Evolutionary conservation across 2,888 invertebrate species (phyloP).

Genomic region (Pachymerium ferrugineum): DNA sequence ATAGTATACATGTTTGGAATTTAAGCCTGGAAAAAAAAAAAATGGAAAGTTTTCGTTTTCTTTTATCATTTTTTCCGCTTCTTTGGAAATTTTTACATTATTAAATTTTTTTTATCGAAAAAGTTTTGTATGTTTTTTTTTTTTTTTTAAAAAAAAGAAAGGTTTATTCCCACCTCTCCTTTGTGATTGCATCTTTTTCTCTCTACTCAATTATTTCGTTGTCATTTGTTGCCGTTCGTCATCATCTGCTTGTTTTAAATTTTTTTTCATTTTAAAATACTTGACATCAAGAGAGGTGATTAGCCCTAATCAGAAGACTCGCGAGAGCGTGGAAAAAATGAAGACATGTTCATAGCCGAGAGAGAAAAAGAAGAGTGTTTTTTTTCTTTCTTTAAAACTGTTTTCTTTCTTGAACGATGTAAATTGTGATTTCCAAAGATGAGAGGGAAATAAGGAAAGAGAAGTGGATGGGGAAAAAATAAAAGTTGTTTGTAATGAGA

Average conservation of each 20-base stretch:
- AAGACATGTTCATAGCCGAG: constrained; percentile 14
- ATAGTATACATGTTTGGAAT: not conserved
- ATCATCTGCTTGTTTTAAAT: not conserved
- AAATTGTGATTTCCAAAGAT: constrained; percentile 6
- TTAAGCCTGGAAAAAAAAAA: not conserved
- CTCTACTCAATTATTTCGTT: not conserved
- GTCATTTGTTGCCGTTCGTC: not conserved
- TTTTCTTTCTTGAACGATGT: not conserved
- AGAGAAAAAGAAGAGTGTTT: not conserved
- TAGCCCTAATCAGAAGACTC: constrained; percentile 3
- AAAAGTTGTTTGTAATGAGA: constrained; percentile 12
- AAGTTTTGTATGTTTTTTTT: too few species aligned
- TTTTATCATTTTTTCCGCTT: not conserved
- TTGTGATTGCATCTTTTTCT: too few species aligned
- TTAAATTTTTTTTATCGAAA: too few species aligned
- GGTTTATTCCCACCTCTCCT: too few species aligned
- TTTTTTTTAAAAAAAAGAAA: too few species aligned
- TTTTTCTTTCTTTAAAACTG: not conserved
- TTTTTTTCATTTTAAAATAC: not conserved
- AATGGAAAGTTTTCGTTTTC: not conserved
- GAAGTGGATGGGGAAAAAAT: too few species aligned
- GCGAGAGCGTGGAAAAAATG: not conserved
- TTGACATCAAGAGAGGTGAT: not conserved
- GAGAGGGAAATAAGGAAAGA: not conserved
- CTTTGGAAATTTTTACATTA: too few species aligned